These are phyloP conservation scores for Thymelicus lineola DNA, from an alignment of 2,888 invertebrate species.

Conservation along the genomic window DNA sequence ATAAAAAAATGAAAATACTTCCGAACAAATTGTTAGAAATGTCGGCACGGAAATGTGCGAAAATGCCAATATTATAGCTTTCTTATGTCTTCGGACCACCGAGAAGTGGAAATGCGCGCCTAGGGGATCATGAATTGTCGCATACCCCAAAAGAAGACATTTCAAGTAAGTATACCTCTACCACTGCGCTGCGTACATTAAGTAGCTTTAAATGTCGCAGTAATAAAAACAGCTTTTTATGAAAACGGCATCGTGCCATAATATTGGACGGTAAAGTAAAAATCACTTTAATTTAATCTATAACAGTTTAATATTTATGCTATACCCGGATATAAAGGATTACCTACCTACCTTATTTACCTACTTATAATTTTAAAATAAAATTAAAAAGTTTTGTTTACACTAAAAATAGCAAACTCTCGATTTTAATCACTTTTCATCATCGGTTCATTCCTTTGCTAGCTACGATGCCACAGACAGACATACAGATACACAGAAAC, in stretches of 20 bases:
- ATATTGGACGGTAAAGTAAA: too few species aligned
- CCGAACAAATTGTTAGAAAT: constrained; percentile 6
- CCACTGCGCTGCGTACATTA: constrained; percentile 3
- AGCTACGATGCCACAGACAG: too few species aligned
- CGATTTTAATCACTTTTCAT: too few species aligned
- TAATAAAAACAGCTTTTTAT: constrained; percentile 13
- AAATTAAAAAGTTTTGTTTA: too few species aligned
- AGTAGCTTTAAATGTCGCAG: constrained; percentile 17
- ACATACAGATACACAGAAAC: too few species aligned
- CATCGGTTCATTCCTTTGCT: too few species aligned
- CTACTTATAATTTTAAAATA: too few species aligned
- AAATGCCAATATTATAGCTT: constrained; percentile 44
- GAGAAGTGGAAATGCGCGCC: constrained; percentile 59
- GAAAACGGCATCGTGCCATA: background rate
- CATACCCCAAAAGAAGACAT: constrained; percentile 48
- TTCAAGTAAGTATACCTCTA: constrained; percentile 42
- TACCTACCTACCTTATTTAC: too few species aligned
- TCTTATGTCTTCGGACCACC: constrained; percentile 64
- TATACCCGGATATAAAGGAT: too few species aligned
- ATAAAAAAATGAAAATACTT: background rate
- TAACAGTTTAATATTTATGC: too few species aligned
- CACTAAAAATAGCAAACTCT: too few species aligned
- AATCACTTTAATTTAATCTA: too few species aligned
- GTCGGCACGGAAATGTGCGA: constrained; percentile 40
- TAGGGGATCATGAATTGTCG: constrained; percentile 52